Percentiles rank a stretch among this genome's conserved stretches.
Evolutionary conservation across 2,888 invertebrate genomes (phyloP).

Genomic region (Diabrotica balteata): DNA sequence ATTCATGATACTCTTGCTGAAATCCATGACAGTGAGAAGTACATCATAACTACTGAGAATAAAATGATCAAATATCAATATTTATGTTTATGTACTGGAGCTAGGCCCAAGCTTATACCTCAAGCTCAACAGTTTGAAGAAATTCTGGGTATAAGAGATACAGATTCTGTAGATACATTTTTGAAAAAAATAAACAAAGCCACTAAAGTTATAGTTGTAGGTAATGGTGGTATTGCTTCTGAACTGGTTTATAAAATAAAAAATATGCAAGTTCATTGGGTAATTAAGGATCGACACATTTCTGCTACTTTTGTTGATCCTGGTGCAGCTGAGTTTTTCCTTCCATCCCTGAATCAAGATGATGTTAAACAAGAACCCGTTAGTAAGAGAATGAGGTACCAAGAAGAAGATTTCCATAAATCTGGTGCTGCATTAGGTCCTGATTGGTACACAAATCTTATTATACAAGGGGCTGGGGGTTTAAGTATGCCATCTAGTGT

Average conservation of each 20-base stretch:
- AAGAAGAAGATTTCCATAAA: slow-evolving; percentile 65
- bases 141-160: slow-evolving; percentile 91
- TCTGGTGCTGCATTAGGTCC: slow-evolving; percentile 94
- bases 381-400: slow-evolving; percentile 71
- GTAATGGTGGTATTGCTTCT: slow-evolving; percentile 99
- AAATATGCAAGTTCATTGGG: slow-evolving; percentile 89
- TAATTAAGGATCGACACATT: slow-evolving; percentile 90
- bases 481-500: slow-evolving; percentile 58
- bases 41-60: slow-evolving; percentile 65
- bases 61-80: slow-evolving; percentile 73
- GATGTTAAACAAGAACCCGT: slow-evolving; percentile 36
- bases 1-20: slow-evolving; percentile 71
- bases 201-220: slow-evolving; percentile 81
- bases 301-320: slow-evolving; percentile 95
- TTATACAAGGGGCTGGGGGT: slow-evolving; percentile 63
- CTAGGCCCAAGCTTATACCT: slow-evolving; percentile 79
- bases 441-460: slow-evolving; percentile 86
- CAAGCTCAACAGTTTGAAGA: slow-evolving; percentile 65
- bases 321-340: slow-evolving; percentile 94
- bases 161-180: slow-evolving; percentile 87
- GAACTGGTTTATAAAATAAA: slow-evolving; percentile 91
- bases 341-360: slow-evolving; percentile 60
- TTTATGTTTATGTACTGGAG: slow-evolving; percentile 92
- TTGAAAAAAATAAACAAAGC: slow-evolving; percentile 73
- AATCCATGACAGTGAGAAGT: slow-evolving; percentile 65